These are phyloP conservation scores for Paguma larvata DNA, from an alignment of 2,797 vertebrate genomes.

Conservation along the genomic window DNA sequence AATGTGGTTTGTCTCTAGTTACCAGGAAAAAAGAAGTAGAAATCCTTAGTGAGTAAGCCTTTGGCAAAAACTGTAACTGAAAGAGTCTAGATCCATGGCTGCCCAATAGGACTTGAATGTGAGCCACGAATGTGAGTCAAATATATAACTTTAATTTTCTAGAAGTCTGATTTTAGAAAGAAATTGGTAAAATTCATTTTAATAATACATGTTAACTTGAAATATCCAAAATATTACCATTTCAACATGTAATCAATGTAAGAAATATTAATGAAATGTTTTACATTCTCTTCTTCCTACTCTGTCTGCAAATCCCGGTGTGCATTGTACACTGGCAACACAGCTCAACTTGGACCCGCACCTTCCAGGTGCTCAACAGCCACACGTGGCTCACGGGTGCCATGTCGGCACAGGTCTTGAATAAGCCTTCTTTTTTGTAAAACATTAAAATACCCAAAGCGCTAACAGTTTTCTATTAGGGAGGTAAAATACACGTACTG, in stretches of 20 bases:
- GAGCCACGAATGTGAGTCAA: neutral
- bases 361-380: neutral
- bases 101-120: neutral
- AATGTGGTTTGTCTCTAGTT: neutral
- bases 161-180: neutral
- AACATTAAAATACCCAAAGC: neutral
- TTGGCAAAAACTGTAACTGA: conserved; percentile 20
- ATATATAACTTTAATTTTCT: neutral
- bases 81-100: neutral
- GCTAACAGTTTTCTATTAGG: neutral
- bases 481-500: neutral
- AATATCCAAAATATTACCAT: neutral
- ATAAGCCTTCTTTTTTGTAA: neutral
- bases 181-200: conserved; percentile 9
- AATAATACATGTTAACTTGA: neutral
- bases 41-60: neutral
- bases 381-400: too few species aligned
- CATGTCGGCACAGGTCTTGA: neutral
- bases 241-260: neutral
- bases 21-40: conserved; percentile 5
- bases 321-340: neutral
- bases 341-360: neutral
- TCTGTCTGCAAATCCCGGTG: neutral
- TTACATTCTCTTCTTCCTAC: neutral
- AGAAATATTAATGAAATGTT: neutral